These are phyloP conservation scores for Zoanthus sociatus DNA, from an alignment of 92 coral and sea anemone genomes.

Conservation along the genomic window DNA sequence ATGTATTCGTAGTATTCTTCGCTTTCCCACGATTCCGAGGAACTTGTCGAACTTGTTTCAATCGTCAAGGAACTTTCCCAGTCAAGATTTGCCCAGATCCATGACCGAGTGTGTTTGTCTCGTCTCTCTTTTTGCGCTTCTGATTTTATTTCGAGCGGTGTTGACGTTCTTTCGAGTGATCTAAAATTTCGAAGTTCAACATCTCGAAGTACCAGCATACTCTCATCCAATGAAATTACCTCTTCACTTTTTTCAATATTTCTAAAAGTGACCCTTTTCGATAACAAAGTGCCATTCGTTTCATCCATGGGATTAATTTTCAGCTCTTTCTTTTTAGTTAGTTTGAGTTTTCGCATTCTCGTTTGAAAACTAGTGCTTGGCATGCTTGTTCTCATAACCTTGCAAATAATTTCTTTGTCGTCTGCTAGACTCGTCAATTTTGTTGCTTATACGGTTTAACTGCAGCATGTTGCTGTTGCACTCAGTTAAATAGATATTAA, in stretches of 20 bases:
- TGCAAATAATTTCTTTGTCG: not conserved
- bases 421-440: not conserved
- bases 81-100: conserved; percentile 33
- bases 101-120: conserved; percentile 13
- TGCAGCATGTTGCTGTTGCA: not conserved
- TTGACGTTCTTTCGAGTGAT: not conserved
- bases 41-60: not conserved
- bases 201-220: not conserved
- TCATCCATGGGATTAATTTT: not conserved
- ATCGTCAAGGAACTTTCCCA: conserved; percentile 7
- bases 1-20: not conserved
- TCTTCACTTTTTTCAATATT: not conserved
- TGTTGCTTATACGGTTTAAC: not conserved
- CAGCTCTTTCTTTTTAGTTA: not conserved
- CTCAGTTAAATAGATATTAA: not conserved
- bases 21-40: conserved; percentile 12
- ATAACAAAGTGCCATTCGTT: not conserved
- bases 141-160: not conserved
- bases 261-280: not conserved
- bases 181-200: conserved; percentile 1
- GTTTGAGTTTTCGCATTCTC: conserved; percentile 1
- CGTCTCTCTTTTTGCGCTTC: not conserved
- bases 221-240: not conserved
- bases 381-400: not conserved
- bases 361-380: not conserved